These are phyloP conservation scores for Olivierus martensii DNA, from an alignment of 1,140 invertebrate genomes.

Conservation along the genomic window DNA sequence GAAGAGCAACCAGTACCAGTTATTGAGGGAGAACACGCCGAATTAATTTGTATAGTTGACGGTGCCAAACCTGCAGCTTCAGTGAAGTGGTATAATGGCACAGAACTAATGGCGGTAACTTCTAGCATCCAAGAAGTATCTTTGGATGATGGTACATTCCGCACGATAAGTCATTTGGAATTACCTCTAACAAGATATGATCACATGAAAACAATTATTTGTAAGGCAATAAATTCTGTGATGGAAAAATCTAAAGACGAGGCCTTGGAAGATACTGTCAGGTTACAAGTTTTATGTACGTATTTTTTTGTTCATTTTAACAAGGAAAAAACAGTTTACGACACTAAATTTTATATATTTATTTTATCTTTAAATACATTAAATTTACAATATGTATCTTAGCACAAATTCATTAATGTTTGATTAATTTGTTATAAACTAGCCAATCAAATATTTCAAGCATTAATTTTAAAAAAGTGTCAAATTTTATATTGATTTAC, in stretches of 20 bases:
- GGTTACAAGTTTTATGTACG: conserved; percentile 20
- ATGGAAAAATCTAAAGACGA: conserved; percentile 15
- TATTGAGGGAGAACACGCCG: conserved; percentile 17
- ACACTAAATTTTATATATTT: no score
- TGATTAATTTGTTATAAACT: no score
- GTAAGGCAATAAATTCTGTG: conserved; percentile 18
- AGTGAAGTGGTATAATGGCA: conserved; percentile 21
- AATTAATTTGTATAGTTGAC: conserved; percentile 15
- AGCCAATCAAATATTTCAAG: no score
- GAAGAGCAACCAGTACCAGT: conserved; percentile 12
- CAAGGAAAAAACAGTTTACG: no score
- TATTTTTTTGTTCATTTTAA: no score
- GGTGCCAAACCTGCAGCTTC: conserved; percentile 20
- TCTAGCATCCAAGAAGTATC: conserved; percentile 9
- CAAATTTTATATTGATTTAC: neutral
- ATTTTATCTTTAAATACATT: no score
- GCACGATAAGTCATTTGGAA: conserved; percentile 9
- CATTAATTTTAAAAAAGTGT: no score
- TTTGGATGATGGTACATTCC: conserved; percentile 16
- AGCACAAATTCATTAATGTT: no score
- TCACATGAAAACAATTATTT: conserved; percentile 18
- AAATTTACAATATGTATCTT: no score
- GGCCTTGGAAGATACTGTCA: conserved; percentile 15
- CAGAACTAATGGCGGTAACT: conserved; percentile 9
- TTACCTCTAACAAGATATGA: conserved; percentile 17